Base-by-base conservation (phyloP, 2,797 vertebrate genomes). In the Discoglossus pictus region DNA sequence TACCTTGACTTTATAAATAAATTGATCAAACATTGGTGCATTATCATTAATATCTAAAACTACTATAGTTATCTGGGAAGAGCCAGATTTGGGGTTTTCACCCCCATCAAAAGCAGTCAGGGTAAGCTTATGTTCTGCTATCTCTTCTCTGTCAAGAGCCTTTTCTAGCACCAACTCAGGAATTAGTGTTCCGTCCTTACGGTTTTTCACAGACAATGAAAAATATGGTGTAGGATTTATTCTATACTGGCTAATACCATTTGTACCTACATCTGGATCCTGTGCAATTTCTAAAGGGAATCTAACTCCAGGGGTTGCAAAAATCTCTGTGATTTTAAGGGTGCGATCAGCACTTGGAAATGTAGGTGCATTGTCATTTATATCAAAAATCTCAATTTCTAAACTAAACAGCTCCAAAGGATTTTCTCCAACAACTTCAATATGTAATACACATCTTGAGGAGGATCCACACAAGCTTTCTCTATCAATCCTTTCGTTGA, bases 21-120 rank as follows among this genome's bases (percentile, higher is more conserved):
- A 68, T 46, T 86, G 88, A 24, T 90, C 90, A 82, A 97, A 98
- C 31, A 85, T 36, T 2, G 96, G 96, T 0, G 92, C 88, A 0
- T 98, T 98, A 80, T 98, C 96, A 74, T 98, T 98, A 69, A 95
- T 80, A 31, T 98, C 96, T 84, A 94, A 74, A 39, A 98, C 86
- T 58, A 81, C 87, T 66, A 98, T 83, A 0, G 90, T 88, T 73
- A 98, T 78, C 4, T 91, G 86, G 0, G 88, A 91, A 0, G 91
- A 94, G 69, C 95, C 94, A 0, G 93, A 98, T 73, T 80, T 92
- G 62, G 90, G 83, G 7, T 94, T 93, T 68, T 85, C 87, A 2
- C 96, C 96, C 24, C 95, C 95, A 1, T 98, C 96, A 66, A 93
- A 70, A 0, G 96, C 96, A 0, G 91, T 92, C 73, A 98, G 89